A percentile compares a stretch with the other conserved stretches of the same genome.
These are phyloP conservation scores for Trisateles emortualis DNA, from an alignment of 2,888 invertebrate species.

Conservation along the genomic window DNA sequence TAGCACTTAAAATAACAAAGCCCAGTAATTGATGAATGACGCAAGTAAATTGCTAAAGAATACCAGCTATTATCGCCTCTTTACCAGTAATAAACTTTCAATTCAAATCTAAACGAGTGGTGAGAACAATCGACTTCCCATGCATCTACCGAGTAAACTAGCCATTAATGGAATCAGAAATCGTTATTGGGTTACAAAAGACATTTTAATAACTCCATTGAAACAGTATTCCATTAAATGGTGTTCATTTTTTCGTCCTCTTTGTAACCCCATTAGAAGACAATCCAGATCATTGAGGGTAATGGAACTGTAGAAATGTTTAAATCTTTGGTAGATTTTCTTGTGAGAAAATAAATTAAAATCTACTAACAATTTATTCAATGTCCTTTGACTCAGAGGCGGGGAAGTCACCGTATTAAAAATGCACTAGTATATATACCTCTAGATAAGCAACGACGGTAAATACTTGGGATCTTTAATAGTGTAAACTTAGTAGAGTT, in stretches of 20 bases:
- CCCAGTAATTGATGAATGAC: background rate
- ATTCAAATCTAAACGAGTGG: conserved; percentile 23
- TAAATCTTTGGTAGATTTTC: conserved; percentile 12
- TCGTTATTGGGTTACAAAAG: conserved; percentile 67
- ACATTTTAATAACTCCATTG: conserved; percentile 71
- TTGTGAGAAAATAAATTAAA: background rate
- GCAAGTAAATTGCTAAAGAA: background rate
- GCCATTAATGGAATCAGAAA: conserved; percentile 50
- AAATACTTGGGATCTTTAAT: too few relatives aligned
- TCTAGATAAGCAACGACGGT: too few relatives aligned
- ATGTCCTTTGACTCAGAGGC: background rate
- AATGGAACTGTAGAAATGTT: conserved; percentile 55
- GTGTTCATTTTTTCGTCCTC: conserved; percentile 69
- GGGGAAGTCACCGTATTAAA: too few relatives aligned
- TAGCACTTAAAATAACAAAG: background rate
- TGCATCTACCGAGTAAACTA: conserved; percentile 40
- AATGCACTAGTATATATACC: too few relatives aligned
- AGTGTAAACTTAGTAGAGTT: too few relatives aligned
- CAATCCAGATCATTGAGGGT: conserved; percentile 64
- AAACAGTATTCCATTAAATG: conserved; percentile 57
- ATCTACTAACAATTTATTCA: background rate
- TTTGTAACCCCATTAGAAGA: conserved; percentile 58
- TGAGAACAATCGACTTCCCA: conserved; percentile 18
- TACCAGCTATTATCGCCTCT: too few relatives aligned
- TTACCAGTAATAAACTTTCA: conserved; percentile 23